Base-by-base conservation (phyloP, 2,888 invertebrate genomes). In the Rhagium mordax region DNA sequence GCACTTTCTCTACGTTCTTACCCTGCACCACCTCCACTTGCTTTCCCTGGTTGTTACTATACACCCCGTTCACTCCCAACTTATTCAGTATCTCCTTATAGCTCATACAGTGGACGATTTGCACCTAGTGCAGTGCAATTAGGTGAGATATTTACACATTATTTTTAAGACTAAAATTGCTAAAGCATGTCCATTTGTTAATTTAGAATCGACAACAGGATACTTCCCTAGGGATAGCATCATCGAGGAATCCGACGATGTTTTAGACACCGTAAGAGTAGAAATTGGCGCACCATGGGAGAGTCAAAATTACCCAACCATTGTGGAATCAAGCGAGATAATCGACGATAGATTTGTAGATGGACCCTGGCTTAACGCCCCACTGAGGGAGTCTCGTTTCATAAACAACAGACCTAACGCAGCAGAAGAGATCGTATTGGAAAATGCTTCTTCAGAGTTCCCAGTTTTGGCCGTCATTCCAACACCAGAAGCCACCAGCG, bases 21-120 rank as follows among this genome's bases (percentile, higher is more conserved):
- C 78, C 77, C 78, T 15, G 6, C 51, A 2, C 78, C 75, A 24
- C 75, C 75, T 4, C 78, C 79, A 0, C 77, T 53, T 21, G 61
- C 53, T 10, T 80, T 76, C 41, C 79, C 79, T 8, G 77, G 76
- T 15, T 77, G 69, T 49, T 79, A 74, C 21, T 78, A 78, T 49
- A 72, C 51, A 21, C 15, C 67, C 6, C 24, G 47, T 16, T 27
- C 55, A 61, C 7, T 69, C 60, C 53, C 72, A 53, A 0, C 71
- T 53, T 60, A 51, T 15, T 2, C 29, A 13, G n/a, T 13, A 13
- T 16, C 51, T 20, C 15, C 53, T 4, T 65, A 33, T 49, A 10
- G 51, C 16, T 51, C 16, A 4, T 27, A 48, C 53, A 65, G 33
- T 21, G 33, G 49, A 21, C 49, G 51, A 3, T 13, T 27, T 2